These are phyloP conservation scores for Cryptomyrus ogoouensis DNA, from an alignment of 2,113 vertebrate genomes.

Conservation along the genomic window DNA sequence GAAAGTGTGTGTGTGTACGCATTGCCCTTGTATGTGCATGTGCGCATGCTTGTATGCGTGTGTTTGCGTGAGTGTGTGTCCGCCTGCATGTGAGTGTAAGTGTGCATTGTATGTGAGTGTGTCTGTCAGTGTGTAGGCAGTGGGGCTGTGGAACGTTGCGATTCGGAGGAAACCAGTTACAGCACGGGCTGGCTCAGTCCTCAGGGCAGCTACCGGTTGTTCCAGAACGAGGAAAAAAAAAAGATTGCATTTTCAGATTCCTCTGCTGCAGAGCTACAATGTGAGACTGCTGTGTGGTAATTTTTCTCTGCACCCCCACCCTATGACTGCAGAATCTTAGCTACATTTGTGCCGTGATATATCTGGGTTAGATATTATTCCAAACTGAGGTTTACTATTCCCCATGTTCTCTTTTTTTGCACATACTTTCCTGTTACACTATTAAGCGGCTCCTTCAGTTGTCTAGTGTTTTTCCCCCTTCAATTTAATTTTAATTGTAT, in stretches of 20 bases:
- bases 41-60: neutral
- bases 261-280: slow-evolving; percentile 9
- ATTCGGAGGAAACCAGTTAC: slow-evolving; percentile 4
- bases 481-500: neutral
- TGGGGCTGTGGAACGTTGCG: slow-evolving; percentile 26
- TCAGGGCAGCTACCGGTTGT: slow-evolving; percentile 39
- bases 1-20: neutral
- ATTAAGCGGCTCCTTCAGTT: neutral
- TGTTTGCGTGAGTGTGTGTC: neutral
- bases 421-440: neutral
- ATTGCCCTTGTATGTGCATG: neutral
- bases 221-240: slow-evolving; percentile 26
- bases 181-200: slow-evolving; percentile 29
- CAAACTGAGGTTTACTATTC: neutral
- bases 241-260: slow-evolving; percentile 17
- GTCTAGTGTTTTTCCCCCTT: neutral
- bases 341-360: neutral
- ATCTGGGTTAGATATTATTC: slow-evolving; percentile 7
- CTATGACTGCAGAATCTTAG: slow-evolving; percentile 10
- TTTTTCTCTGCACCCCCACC: slow-evolving; percentile 18
- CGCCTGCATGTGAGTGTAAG: neutral
- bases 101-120: slow-evolving; percentile 4
- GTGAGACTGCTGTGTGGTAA: slow-evolving; percentile 13
- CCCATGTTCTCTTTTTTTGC: neutral
- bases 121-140: slow-evolving; percentile 21